phyloP scores from a whole-genome alignment of 2,888 invertebrate genomes.

The Drosophila fungiperda region DNA sequence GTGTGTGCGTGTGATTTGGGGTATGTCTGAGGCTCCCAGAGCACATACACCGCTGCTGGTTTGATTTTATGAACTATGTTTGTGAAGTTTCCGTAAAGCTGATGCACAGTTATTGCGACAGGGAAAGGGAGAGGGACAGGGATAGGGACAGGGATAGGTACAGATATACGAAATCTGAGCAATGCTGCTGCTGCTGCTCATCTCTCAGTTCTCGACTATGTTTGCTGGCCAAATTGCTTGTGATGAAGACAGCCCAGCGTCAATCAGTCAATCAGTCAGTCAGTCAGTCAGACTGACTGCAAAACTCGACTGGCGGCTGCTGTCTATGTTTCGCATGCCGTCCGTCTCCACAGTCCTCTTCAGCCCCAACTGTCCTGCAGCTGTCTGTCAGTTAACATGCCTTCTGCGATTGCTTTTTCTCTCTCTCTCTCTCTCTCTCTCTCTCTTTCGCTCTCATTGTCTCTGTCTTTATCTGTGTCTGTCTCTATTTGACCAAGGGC shows the following conservation, averaged over 20 bases:
- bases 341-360: conserved; percentile 41
- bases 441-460: neutral
- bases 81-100: conserved; percentile 61
- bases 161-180: conserved; percentile 67
- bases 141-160: neutral
- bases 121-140: too few species aligned
- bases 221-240: conserved; percentile 79
- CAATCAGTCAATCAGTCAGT: conserved; percentile 72
- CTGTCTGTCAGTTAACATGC: conserved; percentile 75
- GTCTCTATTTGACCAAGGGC: conserved; percentile 21
- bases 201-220: conserved; percentile 33
- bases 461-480: neutral
- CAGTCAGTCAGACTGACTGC: conserved; percentile 64
- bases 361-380: conserved; percentile 54
- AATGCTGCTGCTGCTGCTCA: conserved; percentile 14
- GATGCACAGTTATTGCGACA: conserved; percentile 47
- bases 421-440: conserved; percentile 1
- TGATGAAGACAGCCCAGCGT: conserved; percentile 80
- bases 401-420: conserved; percentile 63
- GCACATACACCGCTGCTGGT: conserved; percentile 50
- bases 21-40: conserved; percentile 45
- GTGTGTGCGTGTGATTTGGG: conserved; percentile 23
- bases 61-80: conserved; percentile 74
- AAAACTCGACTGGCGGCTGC: conserved; percentile 15
- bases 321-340: conserved; percentile 47